These are phyloP conservation scores for Macrophya annulata DNA, from an alignment of 2,888 invertebrate genomes.

Conservation along the genomic window DNA sequence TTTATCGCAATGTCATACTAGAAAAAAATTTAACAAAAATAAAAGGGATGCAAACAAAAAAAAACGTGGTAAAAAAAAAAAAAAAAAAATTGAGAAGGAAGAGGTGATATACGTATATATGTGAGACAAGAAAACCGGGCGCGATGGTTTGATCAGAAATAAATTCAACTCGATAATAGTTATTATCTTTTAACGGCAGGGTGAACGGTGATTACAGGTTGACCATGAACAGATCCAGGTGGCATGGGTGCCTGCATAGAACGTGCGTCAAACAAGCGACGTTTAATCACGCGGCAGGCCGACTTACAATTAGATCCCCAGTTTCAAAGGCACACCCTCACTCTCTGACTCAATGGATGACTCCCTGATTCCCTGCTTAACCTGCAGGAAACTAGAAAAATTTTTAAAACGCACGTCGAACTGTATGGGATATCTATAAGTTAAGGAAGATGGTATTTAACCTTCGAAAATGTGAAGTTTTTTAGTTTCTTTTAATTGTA, in stretches of 20 bases:
- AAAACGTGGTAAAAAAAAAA: neutral
- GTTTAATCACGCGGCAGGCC: slow-evolving; percentile 45
- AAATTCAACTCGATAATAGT: slow-evolving; percentile 45
- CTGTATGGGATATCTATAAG: neutral
- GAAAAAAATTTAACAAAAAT: too few relatives aligned
- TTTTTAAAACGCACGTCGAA: slow-evolving; percentile 5
- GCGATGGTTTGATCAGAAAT: slow-evolving; percentile 19
- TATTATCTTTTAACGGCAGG: slow-evolving; percentile 22
- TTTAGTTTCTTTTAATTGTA: too few relatives aligned
- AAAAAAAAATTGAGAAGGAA: neutral
- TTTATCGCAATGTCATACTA: too few relatives aligned
- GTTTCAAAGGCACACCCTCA: neutral
- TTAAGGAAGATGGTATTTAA: too few relatives aligned
- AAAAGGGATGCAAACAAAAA: neutral
- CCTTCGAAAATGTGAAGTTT: too few relatives aligned
- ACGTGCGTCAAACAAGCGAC: slow-evolving; percentile 46
- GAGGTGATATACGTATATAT: neutral
- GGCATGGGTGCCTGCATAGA: slow-evolving; percentile 29
- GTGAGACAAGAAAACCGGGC: neutral
- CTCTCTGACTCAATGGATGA: neutral
- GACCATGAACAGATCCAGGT: slow-evolving; percentile 39
- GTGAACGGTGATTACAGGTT: slow-evolving; percentile 46
- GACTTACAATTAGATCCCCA: slow-evolving; percentile 29
- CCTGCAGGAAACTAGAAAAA: neutral
- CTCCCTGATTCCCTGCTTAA: neutral